A percentile compares a stretch with the other conserved stretches of the same genome.
Evolutionary conservation across 2,113 vertebrate genomes (phyloP).

Genomic region (Oncorhynchus gorbuscha): DNA sequence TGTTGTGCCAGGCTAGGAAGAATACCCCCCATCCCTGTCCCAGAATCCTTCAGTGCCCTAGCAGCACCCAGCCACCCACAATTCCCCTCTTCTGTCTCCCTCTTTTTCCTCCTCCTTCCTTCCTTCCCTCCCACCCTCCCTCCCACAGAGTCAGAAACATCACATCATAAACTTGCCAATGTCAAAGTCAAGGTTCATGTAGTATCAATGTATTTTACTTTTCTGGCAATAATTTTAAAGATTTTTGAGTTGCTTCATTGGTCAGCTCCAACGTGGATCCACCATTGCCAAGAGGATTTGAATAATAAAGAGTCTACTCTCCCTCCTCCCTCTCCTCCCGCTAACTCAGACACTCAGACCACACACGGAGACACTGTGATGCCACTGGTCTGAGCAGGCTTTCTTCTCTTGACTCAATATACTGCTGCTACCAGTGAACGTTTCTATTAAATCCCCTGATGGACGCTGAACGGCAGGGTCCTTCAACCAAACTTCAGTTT

Average conservation of each 20-base stretch:
- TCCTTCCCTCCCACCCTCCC: not conserved
- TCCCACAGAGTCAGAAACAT: not conserved
- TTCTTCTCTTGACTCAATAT: not conserved
- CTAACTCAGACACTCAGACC: constrained; percentile 11
- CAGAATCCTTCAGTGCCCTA: constrained; percentile 39
- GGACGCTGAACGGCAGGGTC: no score
- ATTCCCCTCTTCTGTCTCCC: not conserved
- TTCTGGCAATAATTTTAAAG: no score
- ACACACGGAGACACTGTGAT: constrained; percentile 29
- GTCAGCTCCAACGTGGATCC: no score
- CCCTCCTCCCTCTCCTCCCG: not conserved
- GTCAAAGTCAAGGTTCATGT: no score
- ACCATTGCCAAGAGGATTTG: no score
- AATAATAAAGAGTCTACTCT: no score
- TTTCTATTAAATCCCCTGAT: no score
- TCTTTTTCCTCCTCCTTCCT: constrained; percentile 11
- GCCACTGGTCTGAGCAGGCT: not conserved
- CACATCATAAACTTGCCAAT: no score
- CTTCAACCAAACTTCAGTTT: no score
- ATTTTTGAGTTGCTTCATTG: no score
- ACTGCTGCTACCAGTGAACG: no score
- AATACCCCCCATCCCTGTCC: constrained; percentile 26
- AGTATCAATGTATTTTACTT: no score
- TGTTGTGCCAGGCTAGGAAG: constrained; percentile 62
- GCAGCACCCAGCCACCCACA: not conserved